phyloP scores from a whole-genome alignment of 2,888 invertebrate species.

The Marronus borbonicus region DNA sequence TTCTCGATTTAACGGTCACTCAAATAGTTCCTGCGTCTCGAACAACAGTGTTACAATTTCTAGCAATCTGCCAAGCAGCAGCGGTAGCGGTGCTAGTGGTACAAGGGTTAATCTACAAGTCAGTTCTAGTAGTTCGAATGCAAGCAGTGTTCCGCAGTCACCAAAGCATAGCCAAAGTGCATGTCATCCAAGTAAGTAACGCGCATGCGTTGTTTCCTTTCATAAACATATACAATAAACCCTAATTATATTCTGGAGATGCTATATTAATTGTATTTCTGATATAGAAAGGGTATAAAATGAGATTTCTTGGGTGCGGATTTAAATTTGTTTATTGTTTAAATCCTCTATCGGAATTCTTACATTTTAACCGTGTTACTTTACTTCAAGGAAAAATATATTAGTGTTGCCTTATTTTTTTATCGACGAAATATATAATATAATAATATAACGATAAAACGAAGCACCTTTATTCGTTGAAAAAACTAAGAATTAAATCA shows the following conservation, averaged over 20 bases:
- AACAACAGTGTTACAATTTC: constrained; percentile 53
- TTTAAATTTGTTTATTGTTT: constrained; percentile 22
- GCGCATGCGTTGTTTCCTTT: neutral
- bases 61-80: constrained; percentile 57
- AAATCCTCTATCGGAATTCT: constrained; percentile 24
- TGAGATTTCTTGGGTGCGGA: constrained; percentile 28
- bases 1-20: constrained; percentile 65
- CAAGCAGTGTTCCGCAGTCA: constrained; percentile 65
- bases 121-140: constrained; percentile 65
- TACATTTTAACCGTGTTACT: neutral
- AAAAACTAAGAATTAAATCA: too few species aligned
- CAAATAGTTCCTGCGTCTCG: constrained; percentile 62
- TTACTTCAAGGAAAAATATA: neutral
- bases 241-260: neutral
- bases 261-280: constrained; percentile 18
- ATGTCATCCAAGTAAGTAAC: constrained; percentile 44
- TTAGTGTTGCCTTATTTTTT: too few species aligned
- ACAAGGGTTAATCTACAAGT: constrained; percentile 60
- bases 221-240: neutral
- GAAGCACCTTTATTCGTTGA: too few species aligned
- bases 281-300: neutral
- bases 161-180: constrained; percentile 62
- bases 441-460: too few species aligned
- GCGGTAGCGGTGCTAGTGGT: constrained; percentile 54
- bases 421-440: too few species aligned